Evolutionary conservation across 2,113 vertebrate species (phyloP).

Genomic region (Ivindomyrus marchei): DNA sequence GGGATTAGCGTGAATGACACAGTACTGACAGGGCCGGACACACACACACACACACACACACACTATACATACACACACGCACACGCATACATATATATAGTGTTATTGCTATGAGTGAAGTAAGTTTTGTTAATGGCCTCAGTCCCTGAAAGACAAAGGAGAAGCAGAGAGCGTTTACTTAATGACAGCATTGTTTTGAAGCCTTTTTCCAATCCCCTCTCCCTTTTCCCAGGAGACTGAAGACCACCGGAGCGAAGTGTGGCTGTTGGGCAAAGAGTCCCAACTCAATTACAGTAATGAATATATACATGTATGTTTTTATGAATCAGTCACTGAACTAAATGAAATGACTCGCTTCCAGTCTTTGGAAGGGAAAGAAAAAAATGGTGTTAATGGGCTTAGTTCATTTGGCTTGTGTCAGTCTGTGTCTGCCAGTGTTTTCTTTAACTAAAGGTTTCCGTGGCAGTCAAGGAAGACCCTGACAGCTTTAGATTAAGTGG

Average conservation of each 20-base stretch:
- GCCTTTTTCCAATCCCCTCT: not conserved
- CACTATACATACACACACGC: too few relatives aligned
- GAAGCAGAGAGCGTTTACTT: not conserved
- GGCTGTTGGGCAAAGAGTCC: not conserved
- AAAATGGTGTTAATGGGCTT: not conserved
- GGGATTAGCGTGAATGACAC: not conserved
- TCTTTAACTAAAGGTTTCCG: conserved; percentile 30
- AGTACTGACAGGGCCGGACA: not conserved
- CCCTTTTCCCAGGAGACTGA: not conserved
- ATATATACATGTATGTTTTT: not conserved
- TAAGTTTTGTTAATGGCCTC: not conserved
- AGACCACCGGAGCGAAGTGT: not conserved
- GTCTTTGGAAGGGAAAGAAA: not conserved
- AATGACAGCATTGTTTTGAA: not conserved
- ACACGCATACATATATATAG: not conserved
- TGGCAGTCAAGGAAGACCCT: conserved; percentile 52
- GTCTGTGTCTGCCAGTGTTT: conserved; percentile 41
- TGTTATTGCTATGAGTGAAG: not conserved
- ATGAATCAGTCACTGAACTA: not conserved
- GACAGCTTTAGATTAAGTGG: conserved; percentile 59
- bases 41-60: too few relatives aligned
- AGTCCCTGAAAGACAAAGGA: not conserved
- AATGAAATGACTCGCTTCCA: not conserved
- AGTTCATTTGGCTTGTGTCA: conserved; percentile 51
- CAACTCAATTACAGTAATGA: not conserved